Evolutionary conservation across 2,797 vertebrate species (phyloP).

Genomic region (Poecilia wingei): DNA sequence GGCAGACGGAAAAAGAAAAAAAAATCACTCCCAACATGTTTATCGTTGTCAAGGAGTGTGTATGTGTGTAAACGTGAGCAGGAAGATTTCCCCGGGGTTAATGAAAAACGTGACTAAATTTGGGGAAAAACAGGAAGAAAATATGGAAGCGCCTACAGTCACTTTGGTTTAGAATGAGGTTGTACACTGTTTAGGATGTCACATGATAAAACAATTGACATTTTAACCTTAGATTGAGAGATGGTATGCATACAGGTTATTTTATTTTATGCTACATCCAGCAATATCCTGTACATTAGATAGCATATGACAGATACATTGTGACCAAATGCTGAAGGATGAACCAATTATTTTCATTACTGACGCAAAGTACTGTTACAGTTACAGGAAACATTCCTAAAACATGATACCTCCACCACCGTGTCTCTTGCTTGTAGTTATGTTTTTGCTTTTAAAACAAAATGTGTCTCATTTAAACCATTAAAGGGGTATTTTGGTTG

Average conservation of each 20-base stretch:
- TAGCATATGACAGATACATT: too few relatives aligned
- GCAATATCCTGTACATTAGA: background rate
- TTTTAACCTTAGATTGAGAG: background rate
- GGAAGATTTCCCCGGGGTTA: constrained; percentile 41
- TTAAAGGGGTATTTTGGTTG: too few relatives aligned
- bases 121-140: constrained; percentile 24
- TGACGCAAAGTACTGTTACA: background rate
- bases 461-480: background rate
- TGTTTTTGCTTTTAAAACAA: background rate
- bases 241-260: background rate
- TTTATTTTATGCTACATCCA: background rate
- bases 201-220: background rate
- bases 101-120: constrained; percentile 54
- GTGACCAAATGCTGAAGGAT: background rate
- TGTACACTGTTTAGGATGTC: background rate
- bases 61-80: constrained; percentile 6
- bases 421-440: too few relatives aligned
- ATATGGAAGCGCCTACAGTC: constrained; percentile 14
- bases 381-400: background rate
- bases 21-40: constrained; percentile 66
- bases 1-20: constrained; percentile 66
- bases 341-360: background rate
- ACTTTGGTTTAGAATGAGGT: background rate
- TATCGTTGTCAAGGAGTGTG: constrained; percentile 55
- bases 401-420: background rate